Conservation (phyloP, 1,140 invertebrate species). For the Hormaphis cornu region DNA sequence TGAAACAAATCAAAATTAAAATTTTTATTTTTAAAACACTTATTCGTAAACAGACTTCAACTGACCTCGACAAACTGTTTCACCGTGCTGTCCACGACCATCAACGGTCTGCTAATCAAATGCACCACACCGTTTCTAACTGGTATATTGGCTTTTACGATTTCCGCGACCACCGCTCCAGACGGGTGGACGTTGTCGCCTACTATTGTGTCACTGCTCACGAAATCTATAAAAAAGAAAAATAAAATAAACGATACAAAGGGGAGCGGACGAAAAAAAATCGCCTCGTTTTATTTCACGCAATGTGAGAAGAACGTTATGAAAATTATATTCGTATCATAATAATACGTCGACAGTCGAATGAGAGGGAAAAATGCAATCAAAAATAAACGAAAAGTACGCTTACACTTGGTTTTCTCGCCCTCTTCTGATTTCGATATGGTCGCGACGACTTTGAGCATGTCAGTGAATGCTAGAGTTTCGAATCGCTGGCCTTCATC, state of each 20-base stretch:
- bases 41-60: not conserved
- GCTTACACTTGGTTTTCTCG: constrained; percentile 27
- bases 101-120: constrained; percentile 77
- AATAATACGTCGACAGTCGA: too few relatives aligned
- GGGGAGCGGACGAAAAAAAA: too few relatives aligned
- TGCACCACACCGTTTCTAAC: constrained; percentile 86
- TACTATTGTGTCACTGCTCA: constrained; percentile 75
- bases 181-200: constrained; percentile 62
- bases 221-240: constrained; percentile 56
- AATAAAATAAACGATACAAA: too few relatives aligned
- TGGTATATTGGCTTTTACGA: constrained; percentile 83
- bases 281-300: too few relatives aligned
- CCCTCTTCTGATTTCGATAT: constrained; percentile 44
- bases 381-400: too few relatives aligned
- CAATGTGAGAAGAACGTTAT: too few relatives aligned
- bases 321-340: too few relatives aligned
- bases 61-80: constrained; percentile 75
- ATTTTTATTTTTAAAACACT: not conserved
- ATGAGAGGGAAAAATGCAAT: too few relatives aligned
- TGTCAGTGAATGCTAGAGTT: constrained; percentile 70
- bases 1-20: constrained; percentile 12
- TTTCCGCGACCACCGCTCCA: constrained; percentile 75
- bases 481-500: constrained; percentile 57
- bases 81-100: constrained; percentile 77
- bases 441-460: constrained; percentile 68